Base-by-base conservation (phyloP, 1,140 invertebrate genomes). In the Drosophila dunni region DNA sequence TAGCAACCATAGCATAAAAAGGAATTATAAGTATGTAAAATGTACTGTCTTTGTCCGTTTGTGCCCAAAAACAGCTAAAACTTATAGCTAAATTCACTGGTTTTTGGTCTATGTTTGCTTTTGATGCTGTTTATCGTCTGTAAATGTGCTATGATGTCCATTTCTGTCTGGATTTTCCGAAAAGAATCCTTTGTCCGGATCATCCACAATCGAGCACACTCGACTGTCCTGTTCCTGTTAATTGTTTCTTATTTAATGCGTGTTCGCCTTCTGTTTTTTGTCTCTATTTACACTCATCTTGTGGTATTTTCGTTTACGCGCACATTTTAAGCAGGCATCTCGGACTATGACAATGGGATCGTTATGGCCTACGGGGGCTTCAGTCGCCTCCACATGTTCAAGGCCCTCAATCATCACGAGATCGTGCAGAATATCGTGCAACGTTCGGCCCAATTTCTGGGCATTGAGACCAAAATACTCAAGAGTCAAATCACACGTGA, bases 371-470 rank as follows among this genome's bases (percentile, higher is more conserved):
- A 96, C 81, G 96, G 96, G 57, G 97, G 96, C 10, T 98, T 98
- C 93, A 96, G 96, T 68, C 94, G 98, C 58, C 93, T 97, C 82
- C 98, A 99, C 93, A 93, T 99, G 62, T 99, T 99, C 93, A 96
- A 96, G 40, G 94, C 96, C 15, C 94, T 95, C 58, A 95, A 97
- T 78, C 95, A 96, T 83, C 97, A 98, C 88, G 96, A 97, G 70
- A 95, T 99, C 36, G 95, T 98, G 61, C 96, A 96, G 89, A 97
- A 96, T 91, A 95, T 99, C 70, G 93, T 96, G 51, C 97, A 98
- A 81, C 94, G 95, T 83, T 97, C 98, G 7, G 94, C 94, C 17
- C 94, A 95, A 60, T 96, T 96, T 92, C 93, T 99, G 58, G 97
- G 96, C 65, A 95, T 98, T 40, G 94, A 94, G 62, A 96, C 99